A percentile compares a stretch with the other conserved stretches of the same genome.
These are phyloP conservation scores for Cyclophora albipunctata DNA, from an alignment of 2,888 invertebrate genomes.

Conservation along the genomic window DNA sequence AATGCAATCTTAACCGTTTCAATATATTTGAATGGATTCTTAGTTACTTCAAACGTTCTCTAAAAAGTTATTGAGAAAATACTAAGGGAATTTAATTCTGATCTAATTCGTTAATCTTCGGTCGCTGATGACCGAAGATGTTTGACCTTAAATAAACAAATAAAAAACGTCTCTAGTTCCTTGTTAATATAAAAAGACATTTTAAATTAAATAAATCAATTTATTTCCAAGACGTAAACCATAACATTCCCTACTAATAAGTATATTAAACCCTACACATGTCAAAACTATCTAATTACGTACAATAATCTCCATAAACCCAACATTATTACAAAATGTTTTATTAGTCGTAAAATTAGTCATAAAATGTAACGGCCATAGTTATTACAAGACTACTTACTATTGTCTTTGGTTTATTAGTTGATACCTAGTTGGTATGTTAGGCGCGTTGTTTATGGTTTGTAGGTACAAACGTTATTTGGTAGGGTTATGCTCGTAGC, in stretches of 20 bases:
- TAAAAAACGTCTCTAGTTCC: no score
- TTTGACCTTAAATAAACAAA: no score
- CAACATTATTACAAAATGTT: slow-evolving; percentile 14
- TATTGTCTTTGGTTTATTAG: slow-evolving; percentile 21
- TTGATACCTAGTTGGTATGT: slow-evolving; percentile 14
- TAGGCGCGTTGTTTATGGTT: slow-evolving; percentile 12
- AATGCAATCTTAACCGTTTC: slow-evolving; percentile 5
- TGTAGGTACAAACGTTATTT: slow-evolving; percentile 10
- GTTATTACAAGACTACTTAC: slow-evolving; percentile 21
- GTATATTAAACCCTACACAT: no score
- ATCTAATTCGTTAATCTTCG: no score
- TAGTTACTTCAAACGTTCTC: slow-evolving; percentile 11
- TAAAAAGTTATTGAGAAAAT: background rate
- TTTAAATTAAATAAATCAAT: no score
- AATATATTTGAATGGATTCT: slow-evolving; percentile 9
- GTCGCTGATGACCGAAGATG: no score
- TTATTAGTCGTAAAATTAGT: slow-evolving; percentile 18
- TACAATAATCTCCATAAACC: slow-evolving; percentile 1
- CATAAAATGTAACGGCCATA: slow-evolving; percentile 23
- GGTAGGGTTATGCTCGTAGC: slow-evolving; percentile 3
- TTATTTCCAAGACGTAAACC: no score
- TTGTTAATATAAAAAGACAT: no score
- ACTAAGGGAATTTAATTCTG: no score
- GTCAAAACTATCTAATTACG: no score
- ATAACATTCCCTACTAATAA: no score